Conservation (phyloP, 2,113 vertebrate species). For the Scomber colias region DNA sequence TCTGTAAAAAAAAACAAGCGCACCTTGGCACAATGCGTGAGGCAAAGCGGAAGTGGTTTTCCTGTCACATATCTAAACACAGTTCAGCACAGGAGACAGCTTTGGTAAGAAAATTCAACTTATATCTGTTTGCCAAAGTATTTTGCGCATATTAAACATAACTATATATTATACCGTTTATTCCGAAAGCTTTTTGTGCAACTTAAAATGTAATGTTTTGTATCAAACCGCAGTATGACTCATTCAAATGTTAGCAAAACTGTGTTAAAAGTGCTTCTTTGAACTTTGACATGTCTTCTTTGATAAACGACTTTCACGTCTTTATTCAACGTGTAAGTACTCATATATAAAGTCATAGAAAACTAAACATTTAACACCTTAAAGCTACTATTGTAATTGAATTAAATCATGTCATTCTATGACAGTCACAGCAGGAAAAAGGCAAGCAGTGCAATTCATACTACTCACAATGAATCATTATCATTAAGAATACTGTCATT, state of each 20-base stretch:
- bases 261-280: not conserved
- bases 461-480: too few species aligned
- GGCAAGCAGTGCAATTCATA: too few species aligned
- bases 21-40: not conserved
- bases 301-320: too few species aligned
- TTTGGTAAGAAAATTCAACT: conserved; percentile 37
- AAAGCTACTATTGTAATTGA: too few species aligned
- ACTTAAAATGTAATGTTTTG: not conserved
- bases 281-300: not conserved
- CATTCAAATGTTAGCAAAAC: not conserved
- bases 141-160: not conserved
- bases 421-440: too few species aligned
- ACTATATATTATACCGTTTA: not conserved
- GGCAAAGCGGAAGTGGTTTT: conserved; percentile 51
- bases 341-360: too few species aligned
- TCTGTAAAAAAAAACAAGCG: not conserved
- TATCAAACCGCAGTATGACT: not conserved
- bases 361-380: too few species aligned
- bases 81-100: not conserved
- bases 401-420: too few species aligned
- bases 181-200: not conserved
- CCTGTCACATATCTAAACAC: conserved; percentile 32
- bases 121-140: not conserved
- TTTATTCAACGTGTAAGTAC: not conserved
- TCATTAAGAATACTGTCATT: too few species aligned